Evolutionary conservation across 2,888 invertebrate species (phyloP), one percentile per base, ranked within the genome.

Genomic region (Rhabditophanes sp.): DNA sequence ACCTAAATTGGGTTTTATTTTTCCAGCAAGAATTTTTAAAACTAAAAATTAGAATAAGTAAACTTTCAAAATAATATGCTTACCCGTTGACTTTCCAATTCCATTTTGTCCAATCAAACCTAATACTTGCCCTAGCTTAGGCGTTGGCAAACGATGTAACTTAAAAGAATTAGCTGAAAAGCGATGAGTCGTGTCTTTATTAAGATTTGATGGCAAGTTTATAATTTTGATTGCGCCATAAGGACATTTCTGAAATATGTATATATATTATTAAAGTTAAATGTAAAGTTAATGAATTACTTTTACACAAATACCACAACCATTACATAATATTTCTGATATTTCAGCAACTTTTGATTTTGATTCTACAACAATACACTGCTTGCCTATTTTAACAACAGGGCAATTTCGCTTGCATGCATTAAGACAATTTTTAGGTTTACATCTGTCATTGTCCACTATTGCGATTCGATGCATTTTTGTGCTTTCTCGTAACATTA

Each of bases 291-390:
- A 20, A 17, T n/a, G 9, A 19, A 52, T 50, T 69, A 85, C 87
- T 78, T 93, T 93, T 39, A 87, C 83, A 73, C 93, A 96, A 63
- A 96, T 96, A 78, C 93, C 93, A 71, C 93, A 96, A 60, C 93
- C 93, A 60, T 96, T 96, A 69, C 93, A 96, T 3, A 96, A 73
- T 67, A 90, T 88, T 70, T 96, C 96, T 28, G 93, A 93, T 66
- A 99, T 83, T 25, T 80, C 77, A 23, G 93, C 88, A 53, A 93
- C 85, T 72, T 93, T 93, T 61, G 82, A 85, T 58, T 82, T 82
- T 7, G 88, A 80, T 26, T 78, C 77, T 25, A 96, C 96, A 74
- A 96, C 90, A 62, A 96, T 96, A 68, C 96, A 99, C 24, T 93
- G 75, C 69, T 96, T 96, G 16, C 72, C 72, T 85, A 90, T 90